Base-by-base conservation (phyloP, 2,888 invertebrate species). In the Adineta ricciae region DNA sequence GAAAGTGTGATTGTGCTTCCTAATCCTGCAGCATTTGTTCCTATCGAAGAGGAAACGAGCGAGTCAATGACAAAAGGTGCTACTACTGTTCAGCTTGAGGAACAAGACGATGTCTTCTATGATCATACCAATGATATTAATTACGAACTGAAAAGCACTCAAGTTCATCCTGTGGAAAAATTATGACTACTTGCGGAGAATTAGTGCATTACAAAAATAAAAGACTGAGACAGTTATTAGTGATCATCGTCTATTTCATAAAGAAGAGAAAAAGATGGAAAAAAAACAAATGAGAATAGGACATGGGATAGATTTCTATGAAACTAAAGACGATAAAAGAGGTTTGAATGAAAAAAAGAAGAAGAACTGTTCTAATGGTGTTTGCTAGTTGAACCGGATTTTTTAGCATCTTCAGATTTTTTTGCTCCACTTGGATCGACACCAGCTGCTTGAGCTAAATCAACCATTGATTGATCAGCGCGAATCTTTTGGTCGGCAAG, bases 401-500 rank as follows among this genome's bases (percentile, higher is more conserved):
- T 52, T 52, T 14, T 21, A 21, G 21, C 16, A 50, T 50, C 16
- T 50, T 9, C 19, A 21, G 21, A 52, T 4, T 21, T 52, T 52
- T 52, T 52, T 1, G 78, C 41, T n/a, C 14, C 1, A 41, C 41
- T 38, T 78, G 78, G 78, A 78, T 78, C 78, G 41, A 78, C 24
- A 78, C 78, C 78, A 41, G 78, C 78, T n/a, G 78, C 78, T 24
- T 5, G 2, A 9, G 78, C 78, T 41, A 78, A 78, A n/a, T 78
- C 78, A n/a, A 78, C 11, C 78, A 78, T 78, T 0, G 78, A 78
- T 78, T 78, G 78, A n/a, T 78, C 78, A 78, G 41, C 64, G 14
- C 14, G 27, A 16, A 64, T 64, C 32, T 64, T 64, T 64, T 64
- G 8, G 4, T 64, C 64, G 27, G 27, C 64, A 32, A 64, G 32